These are phyloP conservation scores for Drosophila flavopinicola DNA, from an alignment of 2,888 invertebrate genomes.

Conservation along the genomic window DNA sequence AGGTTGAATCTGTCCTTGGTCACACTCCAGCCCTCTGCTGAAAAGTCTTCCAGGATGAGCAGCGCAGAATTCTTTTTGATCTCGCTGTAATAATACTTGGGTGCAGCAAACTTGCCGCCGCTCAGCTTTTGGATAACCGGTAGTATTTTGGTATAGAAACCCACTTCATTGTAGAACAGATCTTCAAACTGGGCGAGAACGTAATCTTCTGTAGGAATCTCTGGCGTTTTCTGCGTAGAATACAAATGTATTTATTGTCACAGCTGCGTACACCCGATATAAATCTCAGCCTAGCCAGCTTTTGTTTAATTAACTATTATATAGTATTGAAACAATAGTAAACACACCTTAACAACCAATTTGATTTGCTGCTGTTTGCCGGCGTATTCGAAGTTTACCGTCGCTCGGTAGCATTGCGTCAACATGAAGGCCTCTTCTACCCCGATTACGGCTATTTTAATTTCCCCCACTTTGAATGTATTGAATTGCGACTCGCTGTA, in stretches of 20 bases:
- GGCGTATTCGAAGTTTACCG: slow-evolving; percentile 58
- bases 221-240: slow-evolving; percentile 79
- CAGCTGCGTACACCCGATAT: background rate
- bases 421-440: slow-evolving; percentile 79
- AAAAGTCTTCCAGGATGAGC: slow-evolving; percentile 81
- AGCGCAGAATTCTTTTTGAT: slow-evolving; percentile 65
- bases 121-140: slow-evolving; percentile 70
- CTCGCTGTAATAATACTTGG: slow-evolving; percentile 79
- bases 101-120: slow-evolving; percentile 56
- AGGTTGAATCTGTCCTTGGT: slow-evolving; percentile 71
- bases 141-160: slow-evolving; percentile 77
- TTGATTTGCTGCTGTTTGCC: slow-evolving; percentile 36
- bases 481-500: slow-evolving; percentile 24
- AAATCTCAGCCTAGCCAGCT: background rate
- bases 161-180: slow-evolving; percentile 82
- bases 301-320: background rate
- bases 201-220: slow-evolving; percentile 65
- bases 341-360: slow-evolving; percentile 77
- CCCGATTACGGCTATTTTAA: slow-evolving; percentile 65
- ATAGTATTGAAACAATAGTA: background rate
- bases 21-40: slow-evolving; percentile 72
- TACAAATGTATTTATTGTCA: background rate
- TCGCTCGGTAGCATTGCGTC: slow-evolving; percentile 76
- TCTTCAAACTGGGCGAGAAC: slow-evolving; percentile 66
- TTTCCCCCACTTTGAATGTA: slow-evolving; percentile 52